Base-by-base conservation (phyloP, 2,888 invertebrate genomes). In the Macaria liturata region DNA sequence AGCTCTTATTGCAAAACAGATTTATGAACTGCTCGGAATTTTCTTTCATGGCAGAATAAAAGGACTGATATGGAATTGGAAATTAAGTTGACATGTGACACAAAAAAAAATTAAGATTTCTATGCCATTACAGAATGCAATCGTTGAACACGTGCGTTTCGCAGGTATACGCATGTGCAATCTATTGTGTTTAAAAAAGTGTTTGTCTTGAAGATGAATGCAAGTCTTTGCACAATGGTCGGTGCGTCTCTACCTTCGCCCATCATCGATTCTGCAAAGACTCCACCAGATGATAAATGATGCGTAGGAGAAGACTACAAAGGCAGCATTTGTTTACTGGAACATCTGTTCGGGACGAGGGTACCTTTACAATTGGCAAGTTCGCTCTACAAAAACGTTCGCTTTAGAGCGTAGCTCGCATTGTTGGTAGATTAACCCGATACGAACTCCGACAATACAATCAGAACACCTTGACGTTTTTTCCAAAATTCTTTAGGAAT, bases 121-220 rank as follows among this genome's bases (percentile, higher is more conserved):
- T 66, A 68, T 76, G 76, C 78, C 78, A 79, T 79, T 80, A 75
- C 63, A 68, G 80, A 84, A 86, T 83, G 84, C 81, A 85, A 86
- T 87, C 81, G 73, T 77, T 71, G 84, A 87, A 90, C 91, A 91
- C 91, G 91, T 91, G 91, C 88, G 88, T 83, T 74, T 72, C 69
- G 84, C 90, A 91, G 91, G 91, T 91, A 91, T 81, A 81, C 64
- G 83, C 89, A 89, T 89, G 91, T 91, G 90, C 87, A 88, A 80
- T 73, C 72, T 74, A 87, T 89, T 90, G 90, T 90, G 72, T 68
- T 65, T 67, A 67, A 80, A 82, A 83, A 83, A 85, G 82, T 84
- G 84, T 87, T 84, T 81, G 86, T 86, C 83, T 86, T 78, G 64
- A 64, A 59, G 63, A 61, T 83, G 82, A 82, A 88, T 84, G 85